Evolutionary conservation across 2,797 vertebrate species (phyloP), one percentile per base, ranked within the genome.

Genomic region (Sternotherus odoratus): DNA sequence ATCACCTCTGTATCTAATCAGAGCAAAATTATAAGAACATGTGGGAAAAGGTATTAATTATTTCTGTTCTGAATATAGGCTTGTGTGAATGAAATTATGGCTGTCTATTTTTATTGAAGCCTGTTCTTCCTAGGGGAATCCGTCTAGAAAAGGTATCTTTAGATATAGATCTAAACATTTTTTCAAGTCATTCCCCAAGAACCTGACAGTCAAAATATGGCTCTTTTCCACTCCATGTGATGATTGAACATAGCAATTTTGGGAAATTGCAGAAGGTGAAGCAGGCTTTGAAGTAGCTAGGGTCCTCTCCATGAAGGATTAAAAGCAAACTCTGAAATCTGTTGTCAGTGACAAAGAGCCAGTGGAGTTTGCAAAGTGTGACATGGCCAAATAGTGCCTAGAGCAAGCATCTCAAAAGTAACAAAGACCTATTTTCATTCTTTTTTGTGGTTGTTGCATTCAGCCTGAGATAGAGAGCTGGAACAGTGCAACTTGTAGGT

Each of bases 231-330:
- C 4, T 46, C 36, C 46, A 63, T 87, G 2, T 4, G 87, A 17
- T 51, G 30, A 13, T 0, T 0, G 83, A 54, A 1, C 13, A 48
- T 6, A 63, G 6, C 1, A 74, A 3, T 0, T 77, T 77, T 24
- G 10, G 5, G 60, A 43, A 33, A 3, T 2, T 69, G 19, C n/a
- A 56, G 10, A 13, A 50, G 1, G 2, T 63, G 88, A 83, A 6
- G 46, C 2, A 33, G 5, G 15, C 30, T 53, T 16, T 88, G 69
- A 66, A 82, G 56, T 5, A 87, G 2, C 1, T 33, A 36, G 21
- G 13, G 83, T 74, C 21, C 69, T 43, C 15, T 26, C 23, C 43
- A 46, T 43, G 24, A 74, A 43, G 23, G 69, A 43, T 66, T 66
- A 66, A 66, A 66, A 66, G 60, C 33, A 66, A 4, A 66, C 60